Conservation (phyloP, 2,888 invertebrate genomes). For the Pyrrhosoma nymphula region DNA sequence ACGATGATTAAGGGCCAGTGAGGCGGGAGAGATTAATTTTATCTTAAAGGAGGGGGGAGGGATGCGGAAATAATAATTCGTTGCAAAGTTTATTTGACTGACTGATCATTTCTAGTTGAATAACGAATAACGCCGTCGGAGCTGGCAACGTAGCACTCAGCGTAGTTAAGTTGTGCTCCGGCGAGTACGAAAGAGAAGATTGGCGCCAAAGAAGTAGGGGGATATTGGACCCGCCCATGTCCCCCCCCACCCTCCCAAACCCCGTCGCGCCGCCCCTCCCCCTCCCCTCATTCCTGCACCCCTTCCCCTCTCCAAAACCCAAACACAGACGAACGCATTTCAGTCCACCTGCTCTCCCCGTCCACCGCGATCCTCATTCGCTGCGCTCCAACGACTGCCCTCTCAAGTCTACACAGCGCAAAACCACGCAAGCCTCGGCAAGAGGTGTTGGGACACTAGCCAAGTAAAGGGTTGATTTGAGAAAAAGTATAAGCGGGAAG, state of each 20-base stretch:
- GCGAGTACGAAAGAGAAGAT: background rate
- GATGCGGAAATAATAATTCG: no score
- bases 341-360: background rate
- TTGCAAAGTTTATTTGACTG: no score
- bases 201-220: background rate
- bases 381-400: background rate
- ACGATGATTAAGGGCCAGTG: no score
- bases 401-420: background rate
- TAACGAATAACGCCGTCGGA: background rate
- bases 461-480: no score
- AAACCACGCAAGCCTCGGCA: constrained; percentile 6
- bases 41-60: no score
- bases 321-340: background rate
- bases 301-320: background rate
- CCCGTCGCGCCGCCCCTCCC: constrained; percentile 10
- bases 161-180: background rate
- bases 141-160: background rate
- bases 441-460: no score
- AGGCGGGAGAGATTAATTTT: no score
- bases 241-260: background rate
- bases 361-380: background rate
- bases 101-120: no score
- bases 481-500: no score
- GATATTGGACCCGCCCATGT: background rate
- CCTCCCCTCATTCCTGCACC: background rate